A percentile compares a stretch with the other conserved stretches of the same genome.
Conservation (phyloP, 2,888 invertebrate species). For the Drosophila neotestacea region DNA sequence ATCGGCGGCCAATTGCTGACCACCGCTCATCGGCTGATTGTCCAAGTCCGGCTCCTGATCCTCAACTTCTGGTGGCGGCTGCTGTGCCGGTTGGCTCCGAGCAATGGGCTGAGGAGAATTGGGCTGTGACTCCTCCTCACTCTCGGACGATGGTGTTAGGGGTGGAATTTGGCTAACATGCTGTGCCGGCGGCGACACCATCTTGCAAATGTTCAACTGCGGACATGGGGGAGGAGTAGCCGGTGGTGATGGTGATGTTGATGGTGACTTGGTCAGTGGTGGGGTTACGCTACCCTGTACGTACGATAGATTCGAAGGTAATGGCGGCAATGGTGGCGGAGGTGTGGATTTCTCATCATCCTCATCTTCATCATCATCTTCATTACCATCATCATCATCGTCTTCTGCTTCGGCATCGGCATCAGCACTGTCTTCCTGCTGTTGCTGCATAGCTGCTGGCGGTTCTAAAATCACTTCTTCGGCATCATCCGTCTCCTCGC, state of each 20-base stretch:
- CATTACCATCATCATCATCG: conserved; percentile 59
- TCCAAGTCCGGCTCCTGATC: conserved; percentile 39
- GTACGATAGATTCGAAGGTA: conserved; percentile 83
- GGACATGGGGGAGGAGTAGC: conserved; percentile 83
- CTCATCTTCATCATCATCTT: conserved; percentile 72
- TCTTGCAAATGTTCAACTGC: conserved; percentile 66
- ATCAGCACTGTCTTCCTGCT: conserved; percentile 52
- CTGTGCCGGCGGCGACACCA: conserved; percentile 81
- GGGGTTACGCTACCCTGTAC: conserved; percentile 78
- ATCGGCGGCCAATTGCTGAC: conserved; percentile 57
- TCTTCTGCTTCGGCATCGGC: conserved; percentile 37
- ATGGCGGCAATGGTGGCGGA: conserved; percentile 82
- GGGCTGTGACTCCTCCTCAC: conserved; percentile 81
- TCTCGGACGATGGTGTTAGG: conserved; percentile 81
- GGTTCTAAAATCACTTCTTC: conserved; percentile 59
- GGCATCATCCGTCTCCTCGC: conserved; percentile 66
- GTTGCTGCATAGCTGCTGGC: conserved; percentile 36
- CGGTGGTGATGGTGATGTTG: conserved; percentile 84
- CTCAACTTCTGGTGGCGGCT: conserved; percentile 19
- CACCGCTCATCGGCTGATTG: conserved; percentile 40
- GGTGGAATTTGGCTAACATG: conserved; percentile 73
- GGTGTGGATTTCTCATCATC: conserved; percentile 77
- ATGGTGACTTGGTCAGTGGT: conserved; percentile 79
- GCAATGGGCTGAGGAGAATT: conserved; percentile 76
- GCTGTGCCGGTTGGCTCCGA: conserved; percentile 36